A percentile compares a stretch with the other conserved stretches of the same genome.
Conservation (phyloP, 2,888 invertebrate species). For the Rhagonycha fulva region DNA sequence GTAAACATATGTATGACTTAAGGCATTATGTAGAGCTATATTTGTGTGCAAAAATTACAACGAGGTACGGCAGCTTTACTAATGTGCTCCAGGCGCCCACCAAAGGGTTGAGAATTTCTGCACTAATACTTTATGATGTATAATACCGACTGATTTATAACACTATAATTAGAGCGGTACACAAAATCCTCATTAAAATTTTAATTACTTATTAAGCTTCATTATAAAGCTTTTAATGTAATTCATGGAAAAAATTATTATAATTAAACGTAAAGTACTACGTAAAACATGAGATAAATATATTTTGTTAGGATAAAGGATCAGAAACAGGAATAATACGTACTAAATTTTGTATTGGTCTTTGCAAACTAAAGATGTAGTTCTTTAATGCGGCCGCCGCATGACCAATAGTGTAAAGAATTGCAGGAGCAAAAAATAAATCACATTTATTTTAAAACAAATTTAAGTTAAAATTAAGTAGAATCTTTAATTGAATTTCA, state of each 20-base stretch:
- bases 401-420: no score
- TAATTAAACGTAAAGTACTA: not conserved
- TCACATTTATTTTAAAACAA: not conserved
- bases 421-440: no score
- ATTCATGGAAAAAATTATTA: not conserved
- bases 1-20: not conserved
- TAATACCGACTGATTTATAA: not conserved
- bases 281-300: not conserved
- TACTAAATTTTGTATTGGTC: not conserved
- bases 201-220: not conserved
- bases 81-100: not conserved
- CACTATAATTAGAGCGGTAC: not conserved
- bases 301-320: no score
- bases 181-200: not conserved
- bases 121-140: not conserved
- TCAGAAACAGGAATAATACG: not conserved
- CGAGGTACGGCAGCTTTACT: not conserved
- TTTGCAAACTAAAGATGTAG: not conserved
- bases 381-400: no score
- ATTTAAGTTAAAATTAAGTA: not conserved
- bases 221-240: not conserved
- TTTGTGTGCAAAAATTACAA: not conserved
- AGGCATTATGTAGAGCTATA: not conserved
- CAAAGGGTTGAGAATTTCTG: not conserved
- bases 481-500: not conserved